phyloP scores from a whole-genome alignment of 2,797 vertebrate species.

The Zonotrichia albicollis region DNA sequence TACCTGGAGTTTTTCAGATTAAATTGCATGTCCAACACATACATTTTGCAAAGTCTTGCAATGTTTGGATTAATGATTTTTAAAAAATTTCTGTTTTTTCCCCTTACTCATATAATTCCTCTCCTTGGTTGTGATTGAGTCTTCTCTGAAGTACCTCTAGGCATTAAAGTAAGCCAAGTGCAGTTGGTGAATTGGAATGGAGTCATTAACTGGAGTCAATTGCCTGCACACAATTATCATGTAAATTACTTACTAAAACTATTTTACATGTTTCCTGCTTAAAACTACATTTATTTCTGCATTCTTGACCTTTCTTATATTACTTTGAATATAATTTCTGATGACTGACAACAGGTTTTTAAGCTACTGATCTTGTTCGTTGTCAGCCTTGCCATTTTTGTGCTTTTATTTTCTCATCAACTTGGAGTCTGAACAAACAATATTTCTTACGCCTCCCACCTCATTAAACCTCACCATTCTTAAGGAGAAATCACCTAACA shows the following conservation, averaged over 20 bases:
- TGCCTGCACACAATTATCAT: neutral
- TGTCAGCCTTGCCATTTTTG: neutral
- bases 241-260: slow-evolving; percentile 9
- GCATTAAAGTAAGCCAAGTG: neutral
- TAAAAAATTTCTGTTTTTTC: neutral
- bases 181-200: neutral
- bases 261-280: neutral
- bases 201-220: neutral
- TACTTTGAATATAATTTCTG: neutral
- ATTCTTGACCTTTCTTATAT: neutral
- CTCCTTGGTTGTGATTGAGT: neutral
- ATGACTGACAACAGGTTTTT: neutral
- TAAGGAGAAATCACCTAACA: neutral
- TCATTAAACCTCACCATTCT: neutral
- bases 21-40: neutral
- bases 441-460: neutral
- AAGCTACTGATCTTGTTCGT: neutral
- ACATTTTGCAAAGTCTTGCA: neutral
- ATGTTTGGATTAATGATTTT: neutral
- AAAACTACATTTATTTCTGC: neutral
- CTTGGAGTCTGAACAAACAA: neutral
- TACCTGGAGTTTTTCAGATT: neutral
- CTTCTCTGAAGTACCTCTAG: neutral
- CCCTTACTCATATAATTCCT: neutral
- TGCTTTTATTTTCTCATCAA: neutral